Percentiles rank a stretch among this genome's conserved stretches.
phyloP scores from a whole-genome alignment of 1,140 invertebrate genomes.

The Parasteatoda tepidariorum region DNA sequence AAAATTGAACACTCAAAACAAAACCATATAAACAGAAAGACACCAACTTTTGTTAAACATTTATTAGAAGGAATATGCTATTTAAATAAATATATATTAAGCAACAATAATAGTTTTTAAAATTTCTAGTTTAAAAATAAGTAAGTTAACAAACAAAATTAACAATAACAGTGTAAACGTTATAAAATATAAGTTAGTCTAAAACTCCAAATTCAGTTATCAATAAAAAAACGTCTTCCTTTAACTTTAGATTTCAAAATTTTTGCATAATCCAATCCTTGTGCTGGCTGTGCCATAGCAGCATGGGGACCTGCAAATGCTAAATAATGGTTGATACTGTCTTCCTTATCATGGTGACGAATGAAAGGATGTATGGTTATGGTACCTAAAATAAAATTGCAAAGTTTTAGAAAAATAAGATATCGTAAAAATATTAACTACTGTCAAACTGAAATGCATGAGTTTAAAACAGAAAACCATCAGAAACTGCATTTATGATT shows the following conservation, averaged over 20 bases:
- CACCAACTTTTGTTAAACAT: no score
- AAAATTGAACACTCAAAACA: no score
- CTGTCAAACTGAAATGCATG: neutral
- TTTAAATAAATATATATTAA: no score
- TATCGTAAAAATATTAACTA: no score
- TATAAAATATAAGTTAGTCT: constrained; percentile 11
- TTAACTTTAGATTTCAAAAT: constrained; percentile 50
- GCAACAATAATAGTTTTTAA: no score
- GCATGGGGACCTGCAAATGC: constrained; percentile 34
- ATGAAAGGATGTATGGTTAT: constrained; percentile 22
- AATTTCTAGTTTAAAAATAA: no score
- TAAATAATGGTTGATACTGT: constrained; percentile 29
- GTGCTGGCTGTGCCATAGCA: constrained; percentile 1
- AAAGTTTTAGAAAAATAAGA: neutral
- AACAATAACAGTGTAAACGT: neutral
- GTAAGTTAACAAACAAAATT: no score
- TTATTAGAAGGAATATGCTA: no score
- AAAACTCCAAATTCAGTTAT: constrained; percentile 3
- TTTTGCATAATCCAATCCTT: constrained; percentile 37
- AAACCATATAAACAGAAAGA: no score
- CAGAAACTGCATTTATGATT: neutral
- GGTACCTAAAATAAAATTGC: constrained; percentile 10
- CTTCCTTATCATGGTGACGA: neutral
- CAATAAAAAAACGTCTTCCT: constrained; percentile 16
- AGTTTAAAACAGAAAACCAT: neutral